Conservation (phyloP, 53 echinoderm and acorn worm species). For the Apostichopus leukothele region DNA sequence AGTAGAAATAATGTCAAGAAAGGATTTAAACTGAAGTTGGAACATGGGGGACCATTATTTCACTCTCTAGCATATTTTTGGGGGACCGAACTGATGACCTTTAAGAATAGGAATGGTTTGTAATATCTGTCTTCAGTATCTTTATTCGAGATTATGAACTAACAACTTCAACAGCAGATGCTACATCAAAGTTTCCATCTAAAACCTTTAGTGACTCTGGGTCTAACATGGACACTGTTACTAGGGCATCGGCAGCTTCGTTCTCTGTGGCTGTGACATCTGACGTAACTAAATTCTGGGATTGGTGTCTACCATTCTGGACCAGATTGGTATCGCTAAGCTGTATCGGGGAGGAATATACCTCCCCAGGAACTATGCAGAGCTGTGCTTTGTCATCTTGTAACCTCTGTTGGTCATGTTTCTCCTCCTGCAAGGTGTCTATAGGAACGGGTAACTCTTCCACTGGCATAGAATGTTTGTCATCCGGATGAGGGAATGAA, state of each 20-base stretch:
- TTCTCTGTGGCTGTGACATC: slow-evolving; percentile 30
- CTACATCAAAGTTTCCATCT: slow-evolving; percentile 26
- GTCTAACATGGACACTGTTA: slow-evolving; percentile 37
- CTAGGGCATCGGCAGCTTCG: slow-evolving; percentile 11
- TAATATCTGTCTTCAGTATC: too few species aligned
- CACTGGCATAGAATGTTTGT: neutral
- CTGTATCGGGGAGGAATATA: neutral
- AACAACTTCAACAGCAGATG: slow-evolving; percentile 21
- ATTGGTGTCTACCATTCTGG: neutral
- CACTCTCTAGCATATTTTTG: too few species aligned
- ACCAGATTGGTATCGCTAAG: neutral
- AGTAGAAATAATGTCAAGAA: too few species aligned
- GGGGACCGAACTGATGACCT: too few species aligned
- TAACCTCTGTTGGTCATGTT: neutral
- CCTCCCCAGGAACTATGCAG: neutral
- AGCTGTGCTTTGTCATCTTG: neutral
- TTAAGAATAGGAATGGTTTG: too few species aligned
- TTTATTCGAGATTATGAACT: neutral
- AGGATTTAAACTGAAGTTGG: too few species aligned
- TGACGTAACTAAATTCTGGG: neutral
- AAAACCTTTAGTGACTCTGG: slow-evolving; percentile 19
- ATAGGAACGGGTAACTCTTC: neutral
- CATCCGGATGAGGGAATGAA: neutral
- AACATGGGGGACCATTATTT: too few species aligned
- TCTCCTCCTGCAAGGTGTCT: neutral